phyloP scores from a whole-genome alignment of 2,797 vertebrate species.

The Crenuchus spilurus region DNA sequence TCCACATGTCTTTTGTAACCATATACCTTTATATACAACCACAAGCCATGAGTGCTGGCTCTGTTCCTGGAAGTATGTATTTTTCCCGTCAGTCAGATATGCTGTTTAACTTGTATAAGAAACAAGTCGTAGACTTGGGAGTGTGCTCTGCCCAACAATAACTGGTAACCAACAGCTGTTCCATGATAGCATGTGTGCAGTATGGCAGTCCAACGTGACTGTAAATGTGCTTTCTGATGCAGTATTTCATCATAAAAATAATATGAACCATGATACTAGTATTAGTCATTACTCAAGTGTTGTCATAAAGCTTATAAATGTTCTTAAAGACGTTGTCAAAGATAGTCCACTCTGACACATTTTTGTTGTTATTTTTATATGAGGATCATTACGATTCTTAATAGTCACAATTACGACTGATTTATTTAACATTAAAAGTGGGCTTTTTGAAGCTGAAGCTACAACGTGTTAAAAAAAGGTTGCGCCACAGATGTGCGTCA shows the following conservation, averaged over 20 bases:
- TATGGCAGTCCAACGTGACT: background rate
- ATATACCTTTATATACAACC: background rate
- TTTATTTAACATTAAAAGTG: background rate
- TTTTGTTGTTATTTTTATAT: too few relatives aligned
- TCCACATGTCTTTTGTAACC: background rate
- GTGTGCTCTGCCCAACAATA: background rate
- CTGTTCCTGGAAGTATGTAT: background rate
- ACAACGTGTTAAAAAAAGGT: slow-evolving; percentile 1
- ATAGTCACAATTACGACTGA: background rate
- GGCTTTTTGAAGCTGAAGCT: background rate
- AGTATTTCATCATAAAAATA: slow-evolving; percentile 7
- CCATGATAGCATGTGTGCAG: too few relatives aligned
- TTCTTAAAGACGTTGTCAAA: background rate
- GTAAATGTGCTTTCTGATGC: background rate
- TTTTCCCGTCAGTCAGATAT: background rate
- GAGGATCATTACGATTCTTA: background rate
- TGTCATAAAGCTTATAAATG: background rate
- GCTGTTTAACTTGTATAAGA: background rate
- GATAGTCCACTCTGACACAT: background rate
- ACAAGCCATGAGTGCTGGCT: background rate
- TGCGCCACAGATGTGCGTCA: slow-evolving; percentile 46
- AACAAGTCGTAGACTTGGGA: background rate
- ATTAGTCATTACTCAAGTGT: background rate
- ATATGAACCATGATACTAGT: background rate
- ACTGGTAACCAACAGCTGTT: too few relatives aligned